These are phyloP conservation scores for Cyclura pinguis DNA, from an alignment of 2,797 vertebrate genomes.

Conservation along the genomic window DNA sequence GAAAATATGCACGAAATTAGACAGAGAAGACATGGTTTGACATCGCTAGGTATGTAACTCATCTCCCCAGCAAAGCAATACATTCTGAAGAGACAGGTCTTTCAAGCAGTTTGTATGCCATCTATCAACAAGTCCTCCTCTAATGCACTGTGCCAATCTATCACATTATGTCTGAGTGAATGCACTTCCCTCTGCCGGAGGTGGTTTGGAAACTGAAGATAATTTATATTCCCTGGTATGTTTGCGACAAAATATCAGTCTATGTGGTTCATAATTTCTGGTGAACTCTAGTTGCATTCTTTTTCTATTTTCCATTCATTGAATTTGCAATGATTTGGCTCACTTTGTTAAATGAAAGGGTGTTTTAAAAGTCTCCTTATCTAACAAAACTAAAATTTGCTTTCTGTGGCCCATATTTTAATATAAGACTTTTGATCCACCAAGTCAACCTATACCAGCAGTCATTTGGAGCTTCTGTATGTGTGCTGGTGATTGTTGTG, in stretches of 20 bases:
- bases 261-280: slow-evolving; percentile 47
- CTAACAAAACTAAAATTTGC: background rate
- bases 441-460: background rate
- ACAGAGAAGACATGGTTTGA: background rate
- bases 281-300: background rate
- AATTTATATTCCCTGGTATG: slow-evolving; percentile 51
- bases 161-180: slow-evolving; percentile 49
- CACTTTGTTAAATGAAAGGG: slow-evolving; percentile 41
- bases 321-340: slow-evolving; percentile 13
- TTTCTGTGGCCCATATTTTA: background rate
- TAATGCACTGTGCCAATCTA: slow-evolving; percentile 21
- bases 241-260: slow-evolving; percentile 51
- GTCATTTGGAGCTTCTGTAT: background rate
- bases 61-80: slow-evolving; percentile 23
- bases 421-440: background rate
- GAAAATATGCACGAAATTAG: background rate
- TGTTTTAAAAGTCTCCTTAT: slow-evolving; percentile 45
- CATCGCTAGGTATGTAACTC: background rate
- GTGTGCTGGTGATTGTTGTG: too few species aligned
- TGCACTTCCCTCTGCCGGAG: background rate
- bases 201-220: slow-evolving; percentile 23
- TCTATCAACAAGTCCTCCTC: background rate
- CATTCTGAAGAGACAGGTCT: background rate
- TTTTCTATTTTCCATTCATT: slow-evolving; percentile 22
- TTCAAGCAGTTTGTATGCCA: background rate